Conservation (phyloP, 2,888 invertebrate genomes). For the Napeogenes inachia region DNA sequence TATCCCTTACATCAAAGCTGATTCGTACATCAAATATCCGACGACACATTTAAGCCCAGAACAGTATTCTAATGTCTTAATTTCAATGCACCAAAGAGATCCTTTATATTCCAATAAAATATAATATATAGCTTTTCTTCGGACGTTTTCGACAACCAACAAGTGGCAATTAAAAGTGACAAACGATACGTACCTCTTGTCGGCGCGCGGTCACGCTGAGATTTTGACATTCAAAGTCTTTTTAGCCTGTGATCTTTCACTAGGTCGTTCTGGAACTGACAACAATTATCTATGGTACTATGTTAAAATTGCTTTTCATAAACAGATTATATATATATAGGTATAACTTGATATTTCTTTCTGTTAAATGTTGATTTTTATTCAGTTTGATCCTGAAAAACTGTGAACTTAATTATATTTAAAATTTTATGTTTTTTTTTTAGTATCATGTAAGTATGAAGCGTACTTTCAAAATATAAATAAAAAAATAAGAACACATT, state of each 20-base stretch:
- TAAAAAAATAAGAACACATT: no score
- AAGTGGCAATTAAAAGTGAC: slow-evolving; percentile 77
- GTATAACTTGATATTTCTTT: no score
- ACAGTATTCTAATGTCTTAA: slow-evolving; percentile 60
- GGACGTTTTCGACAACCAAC: slow-evolving; percentile 65
- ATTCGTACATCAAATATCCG: slow-evolving; percentile 31
- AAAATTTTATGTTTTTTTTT: no score
- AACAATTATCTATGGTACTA: slow-evolving; percentile 9
- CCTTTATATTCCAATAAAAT: slow-evolving; percentile 71
- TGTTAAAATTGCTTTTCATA: neutral
- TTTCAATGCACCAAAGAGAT: slow-evolving; percentile 35
- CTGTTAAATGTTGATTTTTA: no score
- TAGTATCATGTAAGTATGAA: no score
- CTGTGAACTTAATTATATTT: no score
- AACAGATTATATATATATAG: neutral
- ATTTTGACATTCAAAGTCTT: slow-evolving; percentile 49
- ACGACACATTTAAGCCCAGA: slow-evolving; percentile 52
- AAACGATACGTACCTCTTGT: slow-evolving; percentile 65
- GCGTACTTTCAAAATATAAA: no score
- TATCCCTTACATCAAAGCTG: slow-evolving; percentile 45
- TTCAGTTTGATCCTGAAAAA: no score
- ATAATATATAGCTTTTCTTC: slow-evolving; percentile 63
- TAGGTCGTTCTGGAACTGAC: slow-evolving; percentile 37
- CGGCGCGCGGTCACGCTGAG: slow-evolving; percentile 50
- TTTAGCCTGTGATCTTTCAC: slow-evolving; percentile 57